Percentiles rank a stretch among this genome's conserved stretches.
Conservation (phyloP, 2,797 vertebrate genomes). For the Sebastiscus albofasciatus region DNA sequence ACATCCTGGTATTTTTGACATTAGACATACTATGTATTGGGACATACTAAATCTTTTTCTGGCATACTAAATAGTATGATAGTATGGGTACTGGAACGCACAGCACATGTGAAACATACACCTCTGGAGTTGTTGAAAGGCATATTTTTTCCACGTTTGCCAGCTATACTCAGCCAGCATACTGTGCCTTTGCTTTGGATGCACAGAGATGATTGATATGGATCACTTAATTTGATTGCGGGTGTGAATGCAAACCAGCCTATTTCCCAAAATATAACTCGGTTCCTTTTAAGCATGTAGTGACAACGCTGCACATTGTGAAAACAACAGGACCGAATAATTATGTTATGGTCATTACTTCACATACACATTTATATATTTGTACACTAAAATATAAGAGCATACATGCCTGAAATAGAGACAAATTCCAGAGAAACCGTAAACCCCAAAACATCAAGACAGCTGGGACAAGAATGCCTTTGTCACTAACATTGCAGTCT, state of each 20-base stretch:
- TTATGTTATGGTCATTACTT: background rate
- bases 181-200: background rate
- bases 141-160: background rate
- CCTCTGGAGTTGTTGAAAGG: background rate
- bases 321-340: background rate
- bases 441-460: background rate
- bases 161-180: background rate
- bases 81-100: no score
- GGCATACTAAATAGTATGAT: no score
- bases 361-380: background rate
- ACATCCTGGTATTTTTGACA: no score
- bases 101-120: background rate
- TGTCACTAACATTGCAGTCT: background rate
- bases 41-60: no score
- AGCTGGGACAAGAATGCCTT: background rate
- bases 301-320: background rate
- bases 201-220: background rate
- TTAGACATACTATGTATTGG: no score
- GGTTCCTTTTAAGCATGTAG: background rate
- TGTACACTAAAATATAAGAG: background rate
- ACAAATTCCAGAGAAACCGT: background rate
- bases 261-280: background rate
- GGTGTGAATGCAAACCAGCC: background rate
- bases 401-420: background rate
- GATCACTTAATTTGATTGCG: background rate